Evolutionary conservation across 2,113 vertebrate genomes (phyloP).

Genomic region (Fulica atra): DNA sequence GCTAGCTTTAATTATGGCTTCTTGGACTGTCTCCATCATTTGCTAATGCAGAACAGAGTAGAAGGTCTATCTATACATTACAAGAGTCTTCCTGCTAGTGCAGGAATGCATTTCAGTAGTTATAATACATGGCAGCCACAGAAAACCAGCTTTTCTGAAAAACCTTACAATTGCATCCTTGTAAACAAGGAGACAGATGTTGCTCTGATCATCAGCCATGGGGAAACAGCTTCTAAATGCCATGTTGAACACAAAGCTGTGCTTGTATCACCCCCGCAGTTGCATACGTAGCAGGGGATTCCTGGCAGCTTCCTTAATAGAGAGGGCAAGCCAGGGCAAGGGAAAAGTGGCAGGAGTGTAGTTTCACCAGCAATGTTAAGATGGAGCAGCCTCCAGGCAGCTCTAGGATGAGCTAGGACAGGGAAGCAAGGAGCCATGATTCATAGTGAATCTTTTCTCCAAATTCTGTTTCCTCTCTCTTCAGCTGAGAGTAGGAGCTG

Average conservation of each 20-base stretch:
- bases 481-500: not conserved
- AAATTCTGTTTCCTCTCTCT: not conserved
- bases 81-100: not conserved
- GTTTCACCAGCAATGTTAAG: not conserved
- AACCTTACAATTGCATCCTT: not conserved
- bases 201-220: constrained; percentile 1
- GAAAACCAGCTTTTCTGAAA: constrained; percentile 6
- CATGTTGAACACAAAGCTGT: not conserved
- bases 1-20: not conserved
- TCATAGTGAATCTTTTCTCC: not conserved
- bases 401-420: not conserved
- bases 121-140: not conserved
- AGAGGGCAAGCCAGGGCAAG: constrained; percentile 1
- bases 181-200: constrained; percentile 28
- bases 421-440: not conserved
- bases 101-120: not conserved
- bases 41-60: constrained; percentile 5
- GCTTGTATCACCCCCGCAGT: not conserved
- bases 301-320: not conserved
- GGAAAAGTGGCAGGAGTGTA: not conserved
- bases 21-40: not conserved
- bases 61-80: not conserved
- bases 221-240: constrained; percentile 18
- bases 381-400: not conserved
- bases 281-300: constrained; percentile 15